phyloP scores from a whole-genome alignment of 2,113 vertebrate species.

The Athene noctua region DNA sequence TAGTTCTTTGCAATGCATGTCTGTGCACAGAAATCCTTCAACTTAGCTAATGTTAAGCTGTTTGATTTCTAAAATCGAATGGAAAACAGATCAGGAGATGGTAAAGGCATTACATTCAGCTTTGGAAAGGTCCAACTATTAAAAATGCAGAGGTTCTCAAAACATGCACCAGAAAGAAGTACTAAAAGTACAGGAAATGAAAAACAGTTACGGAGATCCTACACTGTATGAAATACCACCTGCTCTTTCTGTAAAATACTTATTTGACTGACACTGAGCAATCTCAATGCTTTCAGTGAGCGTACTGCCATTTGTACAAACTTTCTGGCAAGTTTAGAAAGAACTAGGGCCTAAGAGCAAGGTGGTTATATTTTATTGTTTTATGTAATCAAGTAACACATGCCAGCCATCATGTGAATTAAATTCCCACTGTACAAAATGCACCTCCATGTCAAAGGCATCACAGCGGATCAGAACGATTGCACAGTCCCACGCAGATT shows the following conservation, averaged over 20 bases:
- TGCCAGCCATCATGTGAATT: neutral
- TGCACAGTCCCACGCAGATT: neutral
- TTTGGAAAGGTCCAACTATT: conserved; percentile 7
- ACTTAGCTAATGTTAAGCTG: neutral
- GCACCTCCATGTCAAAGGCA: neutral
- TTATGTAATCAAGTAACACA: neutral
- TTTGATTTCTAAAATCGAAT: neutral
- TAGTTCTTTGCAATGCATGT: neutral
- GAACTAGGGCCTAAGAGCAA: neutral
- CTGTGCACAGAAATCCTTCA: neutral
- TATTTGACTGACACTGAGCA: neutral
- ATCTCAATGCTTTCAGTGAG: neutral
- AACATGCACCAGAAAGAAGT: conserved; percentile 6
- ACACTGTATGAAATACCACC: neutral
- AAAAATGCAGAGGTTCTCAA: conserved; percentile 10
- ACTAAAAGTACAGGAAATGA: neutral
- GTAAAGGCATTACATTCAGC: neutral
- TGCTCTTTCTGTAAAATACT: neutral
- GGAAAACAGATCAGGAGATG: neutral
- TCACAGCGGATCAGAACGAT: neutral
- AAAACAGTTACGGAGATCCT: neutral
- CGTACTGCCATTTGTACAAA: neutral
- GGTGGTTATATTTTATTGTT: neutral
- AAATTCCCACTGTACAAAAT: neutral
- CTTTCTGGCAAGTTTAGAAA: neutral